Base-by-base conservation (phyloP, 2,797 vertebrate genomes). In the Halcyon smyrnensis region DNA sequence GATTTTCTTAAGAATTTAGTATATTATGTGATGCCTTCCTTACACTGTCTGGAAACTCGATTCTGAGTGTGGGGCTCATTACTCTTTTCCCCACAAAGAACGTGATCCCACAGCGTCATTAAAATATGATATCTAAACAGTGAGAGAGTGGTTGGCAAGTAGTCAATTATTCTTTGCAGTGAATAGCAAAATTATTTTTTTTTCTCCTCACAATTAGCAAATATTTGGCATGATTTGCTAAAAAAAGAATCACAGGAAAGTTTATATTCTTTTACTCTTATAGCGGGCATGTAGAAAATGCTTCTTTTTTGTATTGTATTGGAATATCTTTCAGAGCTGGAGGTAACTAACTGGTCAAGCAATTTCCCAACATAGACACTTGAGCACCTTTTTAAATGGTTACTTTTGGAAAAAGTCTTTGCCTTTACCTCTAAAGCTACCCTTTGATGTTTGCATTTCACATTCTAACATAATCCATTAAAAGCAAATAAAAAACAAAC, bases 211-310 rank as follows among this genome's bases (percentile, higher is more conserved):
- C 19, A 57, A 65, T 62, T 86, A 37, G 45, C 5, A 51, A 73
- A 48, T 20, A 57, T 63, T 67, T 81, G 62, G 7, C 15, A 59
- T 75, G 50, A 27, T 63, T 63, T 68, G 23, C 30, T 70, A 19
- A 54, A 27, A n/a, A 3, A 2, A 20, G 24, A 3, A 1, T 67
- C 8, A 17, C 6, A 2, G 32, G 59, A 24, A 60, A 16, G 2
- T 21, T 85, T 24, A n/a, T 51, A 27, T 60, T 64, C 0, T 56
- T 70, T 86, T 70, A 9, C 19, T 62, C 65, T 67, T 62, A 17
- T 20, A 75, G 36, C 23, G 39, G 53, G 17, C 23, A 12, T 19
- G 7, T 80, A 46, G 50, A 83, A 69, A 73, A 81, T 15, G 21
- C 27, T 54, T 83, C 15, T 3, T 53, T 53, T 87, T 70, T n/a